Conservation (phyloP, 2,888 invertebrate genomes). For the Pseudolycoriella hygida region DNA sequence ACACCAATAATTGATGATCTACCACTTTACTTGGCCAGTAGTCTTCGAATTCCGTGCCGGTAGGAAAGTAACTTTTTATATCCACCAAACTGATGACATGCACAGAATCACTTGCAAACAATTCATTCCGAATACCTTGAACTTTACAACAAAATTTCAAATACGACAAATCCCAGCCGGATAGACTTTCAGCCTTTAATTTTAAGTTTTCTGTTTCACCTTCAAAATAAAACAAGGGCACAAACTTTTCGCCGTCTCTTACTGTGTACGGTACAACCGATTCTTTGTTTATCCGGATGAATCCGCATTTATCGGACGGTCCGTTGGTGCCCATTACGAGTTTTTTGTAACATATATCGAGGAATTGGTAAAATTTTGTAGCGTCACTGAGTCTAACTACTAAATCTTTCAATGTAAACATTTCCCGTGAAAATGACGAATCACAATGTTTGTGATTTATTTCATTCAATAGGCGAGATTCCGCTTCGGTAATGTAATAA, state of each 20-base stretch:
- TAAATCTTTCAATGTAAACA: conserved; percentile 74
- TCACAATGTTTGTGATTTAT: conserved; percentile 75
- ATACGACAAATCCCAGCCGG: conserved; percentile 85
- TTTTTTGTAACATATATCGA: conserved; percentile 78
- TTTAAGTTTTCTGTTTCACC: conserved; percentile 86
- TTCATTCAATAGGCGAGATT: conserved; percentile 78
- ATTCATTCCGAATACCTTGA: conserved; percentile 77
- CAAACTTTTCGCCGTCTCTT: conserved; percentile 66
- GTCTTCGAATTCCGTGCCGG: conserved; percentile 77
- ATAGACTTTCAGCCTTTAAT: conserved; percentile 67
- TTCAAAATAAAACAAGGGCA: conserved; percentile 71
- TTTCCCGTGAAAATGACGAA: conserved; percentile 71
- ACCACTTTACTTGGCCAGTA: conserved; percentile 79
- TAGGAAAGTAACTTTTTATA: conserved; percentile 79
- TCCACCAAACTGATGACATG: conserved; percentile 79
- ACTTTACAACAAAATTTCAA: conserved; percentile 90
- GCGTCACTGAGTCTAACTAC: conserved; percentile 80
- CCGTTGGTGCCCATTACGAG: conserved; percentile 50
- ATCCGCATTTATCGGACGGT: conserved; percentile 67
- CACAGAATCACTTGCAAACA: conserved; percentile 80
- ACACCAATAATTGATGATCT: conserved; percentile 57
- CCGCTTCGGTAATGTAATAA: conserved; percentile 82
- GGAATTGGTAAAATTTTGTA: conserved; percentile 74
- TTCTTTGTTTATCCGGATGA: conserved; percentile 81
- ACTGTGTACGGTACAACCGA: conserved; percentile 86